These are phyloP conservation scores for Nothoprocta perdicaria DNA, from an alignment of 2,113 vertebrate species.

Conservation along the genomic window DNA sequence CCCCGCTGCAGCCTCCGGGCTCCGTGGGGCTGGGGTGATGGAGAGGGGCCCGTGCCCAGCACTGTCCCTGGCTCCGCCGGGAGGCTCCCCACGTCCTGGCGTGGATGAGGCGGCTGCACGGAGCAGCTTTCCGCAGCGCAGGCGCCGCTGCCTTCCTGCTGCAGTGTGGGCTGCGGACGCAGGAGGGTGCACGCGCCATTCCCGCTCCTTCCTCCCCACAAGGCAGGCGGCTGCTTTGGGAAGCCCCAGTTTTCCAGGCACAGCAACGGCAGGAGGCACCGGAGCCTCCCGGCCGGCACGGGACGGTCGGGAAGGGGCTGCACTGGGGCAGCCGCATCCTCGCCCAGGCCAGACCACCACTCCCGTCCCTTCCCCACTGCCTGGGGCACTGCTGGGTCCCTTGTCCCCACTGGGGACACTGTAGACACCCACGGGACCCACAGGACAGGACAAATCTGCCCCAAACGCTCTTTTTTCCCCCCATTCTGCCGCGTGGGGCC, in stretches of 20 bases:
- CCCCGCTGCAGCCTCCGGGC: accelerated
- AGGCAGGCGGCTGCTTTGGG: too few species aligned
- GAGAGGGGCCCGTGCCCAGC: accelerated
- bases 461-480: too few species aligned
- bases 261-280: neutral
- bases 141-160: neutral
- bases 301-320: neutral
- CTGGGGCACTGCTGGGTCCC: accelerated
- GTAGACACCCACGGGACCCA: accelerated
- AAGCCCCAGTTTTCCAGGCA: neutral
- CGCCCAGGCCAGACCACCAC: too few species aligned
- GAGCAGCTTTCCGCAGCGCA: too few species aligned
- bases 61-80: accelerated
- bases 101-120: neutral
- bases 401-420: accelerated
- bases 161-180: conserved; percentile 31
- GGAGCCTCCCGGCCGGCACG: neutral
- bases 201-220: neutral
- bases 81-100: neutral
- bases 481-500: too few species aligned
- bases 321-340: too few species aligned
- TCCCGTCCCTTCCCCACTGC: neutral
- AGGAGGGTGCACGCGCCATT: conserved; percentile 56
- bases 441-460: accelerated
- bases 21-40: too few species aligned